Percentiles rank a stretch among this genome's conserved stretches.
These are phyloP conservation scores for Zhuqinia jingwanae DNA, from an alignment of 2,888 invertebrate genomes.

Conservation along the genomic window DNA sequence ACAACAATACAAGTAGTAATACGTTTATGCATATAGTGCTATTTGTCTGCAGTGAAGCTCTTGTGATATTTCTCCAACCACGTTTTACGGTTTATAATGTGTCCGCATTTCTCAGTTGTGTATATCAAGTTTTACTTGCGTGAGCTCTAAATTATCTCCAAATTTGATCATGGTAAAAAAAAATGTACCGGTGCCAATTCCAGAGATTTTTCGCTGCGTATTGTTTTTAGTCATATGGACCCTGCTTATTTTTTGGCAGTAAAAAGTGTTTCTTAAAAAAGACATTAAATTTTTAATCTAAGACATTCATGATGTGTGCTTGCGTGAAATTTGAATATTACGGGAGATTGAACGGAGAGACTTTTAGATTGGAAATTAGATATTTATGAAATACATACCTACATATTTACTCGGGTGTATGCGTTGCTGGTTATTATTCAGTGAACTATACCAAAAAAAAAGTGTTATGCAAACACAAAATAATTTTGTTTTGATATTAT, in stretches of 20 bases:
- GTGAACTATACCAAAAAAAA: too few relatives aligned
- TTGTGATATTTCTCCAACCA: slow-evolving; percentile 14
- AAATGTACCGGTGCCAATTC: background rate
- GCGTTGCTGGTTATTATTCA: too few relatives aligned
- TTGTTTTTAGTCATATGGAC: too few relatives aligned
- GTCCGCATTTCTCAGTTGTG: slow-evolving; percentile 16
- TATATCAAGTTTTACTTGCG: background rate
- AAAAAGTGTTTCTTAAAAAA: background rate
- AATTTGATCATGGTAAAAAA: slow-evolving; percentile 6
- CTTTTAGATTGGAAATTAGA: too few relatives aligned
- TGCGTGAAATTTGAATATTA: too few relatives aligned
- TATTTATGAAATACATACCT: too few relatives aligned
- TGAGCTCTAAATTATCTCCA: slow-evolving; percentile 7
- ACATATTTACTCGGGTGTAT: too few relatives aligned
- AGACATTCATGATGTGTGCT: background rate
- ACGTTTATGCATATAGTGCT: background rate
- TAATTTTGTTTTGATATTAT: too few relatives aligned
- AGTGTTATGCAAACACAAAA: too few relatives aligned
- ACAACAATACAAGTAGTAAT: too few relatives aligned
- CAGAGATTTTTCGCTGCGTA: background rate
- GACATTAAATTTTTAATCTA: background rate
- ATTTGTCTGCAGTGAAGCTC: slow-evolving; percentile 4
- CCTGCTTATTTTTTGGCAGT: background rate
- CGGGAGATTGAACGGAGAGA: too few relatives aligned
- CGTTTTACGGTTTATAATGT: slow-evolving; percentile 13